Evolutionary conservation across 1,140 invertebrate species (phyloP).

Genomic region (Drosophila ananassae): DNA sequence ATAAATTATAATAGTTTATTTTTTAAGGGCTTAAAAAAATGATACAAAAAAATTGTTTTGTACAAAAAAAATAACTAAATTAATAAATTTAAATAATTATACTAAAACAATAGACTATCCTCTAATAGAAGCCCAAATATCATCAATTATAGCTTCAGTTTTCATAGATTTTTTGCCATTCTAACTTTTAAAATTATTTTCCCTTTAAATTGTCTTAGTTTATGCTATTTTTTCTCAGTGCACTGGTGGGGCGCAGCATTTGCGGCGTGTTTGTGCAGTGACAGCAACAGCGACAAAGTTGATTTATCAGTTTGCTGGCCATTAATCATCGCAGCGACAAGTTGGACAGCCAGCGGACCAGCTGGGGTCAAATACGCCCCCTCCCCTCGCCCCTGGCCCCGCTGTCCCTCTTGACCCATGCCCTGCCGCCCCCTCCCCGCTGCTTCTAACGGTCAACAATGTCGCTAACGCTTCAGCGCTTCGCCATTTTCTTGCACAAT

Average conservation of each 20-base stretch:
- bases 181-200: background rate
- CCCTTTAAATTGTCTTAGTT: background rate
- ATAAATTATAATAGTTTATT: no score
- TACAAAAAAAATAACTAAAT: no score
- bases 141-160: no score
- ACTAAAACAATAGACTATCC: no score
- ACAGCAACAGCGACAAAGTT: conserved; percentile 82
- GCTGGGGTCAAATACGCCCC: conserved; percentile 70
- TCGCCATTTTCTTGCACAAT: conserved; percentile 57
- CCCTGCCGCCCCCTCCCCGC: conserved; percentile 1
- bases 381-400: background rate
- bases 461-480: conserved; percentile 80
- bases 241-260: conserved; percentile 58
- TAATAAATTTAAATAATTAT: no score
- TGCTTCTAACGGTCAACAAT: conserved; percentile 59
- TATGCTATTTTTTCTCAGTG: conserved; percentile 6
- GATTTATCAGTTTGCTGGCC: conserved; percentile 82
- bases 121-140: no score
- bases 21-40: no score
- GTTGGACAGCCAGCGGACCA: conserved; percentile 80
- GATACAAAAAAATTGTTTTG: no score
- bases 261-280: conserved; percentile 82
- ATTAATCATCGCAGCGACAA: conserved; percentile 82
- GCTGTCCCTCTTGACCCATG: background rate
- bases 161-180: no score